Conservation (phyloP, 2,113 vertebrate species). For the Cariama cristata region DNA sequence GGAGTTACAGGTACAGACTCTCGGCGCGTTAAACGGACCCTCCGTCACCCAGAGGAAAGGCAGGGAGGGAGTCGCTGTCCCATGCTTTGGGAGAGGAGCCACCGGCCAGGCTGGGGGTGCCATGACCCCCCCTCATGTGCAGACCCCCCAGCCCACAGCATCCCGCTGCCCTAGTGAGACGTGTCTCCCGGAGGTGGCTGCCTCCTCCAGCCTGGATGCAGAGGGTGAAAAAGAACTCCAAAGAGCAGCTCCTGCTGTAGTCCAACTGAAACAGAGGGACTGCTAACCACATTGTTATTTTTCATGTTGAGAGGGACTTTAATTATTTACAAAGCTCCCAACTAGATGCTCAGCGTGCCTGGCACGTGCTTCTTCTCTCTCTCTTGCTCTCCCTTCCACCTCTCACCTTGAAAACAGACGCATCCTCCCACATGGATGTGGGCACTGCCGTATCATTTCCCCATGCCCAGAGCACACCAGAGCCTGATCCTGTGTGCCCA, state of each 20-base stretch:
- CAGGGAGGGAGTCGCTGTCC: background rate
- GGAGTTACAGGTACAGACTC: fast-evolving
- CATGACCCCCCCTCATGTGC: background rate
- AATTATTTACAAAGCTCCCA: background rate
- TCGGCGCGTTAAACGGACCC: fast-evolving
- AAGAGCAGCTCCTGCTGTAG: background rate
- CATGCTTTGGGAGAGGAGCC: fast-evolving
- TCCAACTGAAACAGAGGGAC: background rate
- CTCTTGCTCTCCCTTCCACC: background rate
- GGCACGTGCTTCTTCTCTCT: background rate
- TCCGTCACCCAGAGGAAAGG: fast-evolving
- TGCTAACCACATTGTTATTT: background rate
- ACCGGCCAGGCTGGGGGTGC: background rate
- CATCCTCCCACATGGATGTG: fast-evolving
- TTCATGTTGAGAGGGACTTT: background rate
- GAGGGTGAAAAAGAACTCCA: fast-evolving
- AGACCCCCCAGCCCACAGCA: background rate
- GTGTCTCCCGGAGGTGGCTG: fast-evolving
- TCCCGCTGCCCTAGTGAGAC: fast-evolving
- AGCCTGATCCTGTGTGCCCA: fast-evolving
- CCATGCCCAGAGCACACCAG: fast-evolving
- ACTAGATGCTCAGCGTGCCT: background rate
- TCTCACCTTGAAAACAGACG: fast-evolving
- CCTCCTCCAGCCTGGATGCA: background rate
- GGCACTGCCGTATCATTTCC: fast-evolving